Evolutionary conservation across 2,113 vertebrate genomes (phyloP), one percentile per base, ranked within the genome.

Genomic region (Anolis carolinensis): DNA sequence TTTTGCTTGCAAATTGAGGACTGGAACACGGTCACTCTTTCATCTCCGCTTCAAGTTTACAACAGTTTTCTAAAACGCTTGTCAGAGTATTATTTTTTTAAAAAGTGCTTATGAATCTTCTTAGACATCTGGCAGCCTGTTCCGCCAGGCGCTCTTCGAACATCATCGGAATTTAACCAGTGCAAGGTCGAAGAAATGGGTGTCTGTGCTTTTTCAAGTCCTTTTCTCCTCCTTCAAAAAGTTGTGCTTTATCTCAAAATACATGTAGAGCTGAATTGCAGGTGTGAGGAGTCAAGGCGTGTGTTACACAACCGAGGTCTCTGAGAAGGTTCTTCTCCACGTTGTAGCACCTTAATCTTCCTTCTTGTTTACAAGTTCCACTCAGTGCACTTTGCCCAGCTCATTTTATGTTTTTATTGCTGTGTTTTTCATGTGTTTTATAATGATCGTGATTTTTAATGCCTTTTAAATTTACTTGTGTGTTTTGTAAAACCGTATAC

Each of bases 191-290:
- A 79, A 34, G 85, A 88, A 94, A 78, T 30, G 30, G 34, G 93
- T 79, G 36, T 9, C 0, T 9, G 0, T 36, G 18, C 4, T 89
- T 77, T 86, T 81, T 21, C 52, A 55, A 88, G 39, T 55, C 14
- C 16, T 81, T 36, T 48, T 73, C 10, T 23, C 72, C 18, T 44
- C 20, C 55, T 91, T 13, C 83, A 74, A 78, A 20, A 82, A 78
- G 73, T 82, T 6, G 27, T 27, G 32, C 65, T 93, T 93, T 67
- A 84, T 91, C 88, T 88, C 39, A 90, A 88, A 88, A 88, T 36
- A 68, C 63, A 11, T 0, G 0, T 20, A 11, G 67, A 74, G 14
- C 65, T 76, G 87, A 90, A 84, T 4, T 79, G 74, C 62, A 86
- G 68, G 87, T 23, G 11, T 44, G 84, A 27, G 80, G 88, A 88